Conservation (phyloP, 2,113 vertebrate genomes). For the Tiliqua scincoides region DNA sequence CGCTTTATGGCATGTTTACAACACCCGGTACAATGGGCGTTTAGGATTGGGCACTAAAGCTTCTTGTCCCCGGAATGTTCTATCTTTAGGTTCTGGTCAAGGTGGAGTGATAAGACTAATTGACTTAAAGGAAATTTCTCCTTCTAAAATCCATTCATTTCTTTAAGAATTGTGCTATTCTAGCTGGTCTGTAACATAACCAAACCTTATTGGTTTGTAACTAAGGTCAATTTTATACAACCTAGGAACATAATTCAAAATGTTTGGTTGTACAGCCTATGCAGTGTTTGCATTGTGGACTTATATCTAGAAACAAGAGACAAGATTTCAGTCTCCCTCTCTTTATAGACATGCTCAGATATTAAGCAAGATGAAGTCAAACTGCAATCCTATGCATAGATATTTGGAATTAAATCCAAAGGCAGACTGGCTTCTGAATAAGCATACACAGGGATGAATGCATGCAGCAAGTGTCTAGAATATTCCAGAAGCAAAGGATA, state of each 20-base stretch:
- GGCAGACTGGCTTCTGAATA: background rate
- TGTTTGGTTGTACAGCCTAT: background rate
- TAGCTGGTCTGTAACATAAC: background rate
- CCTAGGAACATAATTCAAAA: background rate
- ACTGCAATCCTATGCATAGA: background rate
- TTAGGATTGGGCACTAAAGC: too few relatives aligned
- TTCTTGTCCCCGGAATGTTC: background rate
- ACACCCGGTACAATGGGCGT: too few relatives aligned
- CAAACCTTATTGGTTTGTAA: background rate
- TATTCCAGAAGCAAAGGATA: background rate
- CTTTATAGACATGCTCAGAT: background rate
- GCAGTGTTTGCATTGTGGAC: background rate
- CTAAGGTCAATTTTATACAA: background rate
- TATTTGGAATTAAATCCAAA: background rate
- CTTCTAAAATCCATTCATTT: background rate
- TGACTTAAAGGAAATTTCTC: background rate
- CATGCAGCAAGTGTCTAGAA: background rate
- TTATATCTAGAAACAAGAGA: background rate
- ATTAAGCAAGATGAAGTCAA: background rate
- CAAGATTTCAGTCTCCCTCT: background rate
- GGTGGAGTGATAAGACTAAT: background rate
- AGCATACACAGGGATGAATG: background rate
- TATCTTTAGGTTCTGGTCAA: background rate
- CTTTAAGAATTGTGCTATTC: background rate
- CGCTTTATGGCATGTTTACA: too few relatives aligned